Evolutionary conservation across 2,888 invertebrate genomes (phyloP).

Genomic region (Protodeltote pygarga): DNA sequence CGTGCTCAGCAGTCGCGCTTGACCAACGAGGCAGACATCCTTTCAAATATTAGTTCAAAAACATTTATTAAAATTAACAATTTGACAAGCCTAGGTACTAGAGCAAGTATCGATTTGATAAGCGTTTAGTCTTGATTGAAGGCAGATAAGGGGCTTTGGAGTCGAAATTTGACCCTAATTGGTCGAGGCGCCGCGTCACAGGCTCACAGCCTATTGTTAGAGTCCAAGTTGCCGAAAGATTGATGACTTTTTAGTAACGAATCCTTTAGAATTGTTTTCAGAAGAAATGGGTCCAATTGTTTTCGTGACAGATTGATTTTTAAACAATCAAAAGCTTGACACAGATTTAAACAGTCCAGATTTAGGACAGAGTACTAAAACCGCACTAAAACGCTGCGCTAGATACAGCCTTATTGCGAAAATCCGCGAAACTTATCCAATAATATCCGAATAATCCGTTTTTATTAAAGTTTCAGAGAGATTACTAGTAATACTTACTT

Average conservation of each 20-base stretch:
- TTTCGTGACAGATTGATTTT: constrained; percentile 23
- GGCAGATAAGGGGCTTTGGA: constrained; percentile 33
- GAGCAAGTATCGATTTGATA: constrained; percentile 22
- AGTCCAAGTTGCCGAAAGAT: constrained; percentile 29
- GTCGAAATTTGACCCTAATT: constrained; percentile 44
- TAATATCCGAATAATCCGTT: constrained; percentile 28
- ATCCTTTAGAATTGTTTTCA: constrained; percentile 35
- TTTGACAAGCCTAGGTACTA: neutral
- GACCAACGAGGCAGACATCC: no score
- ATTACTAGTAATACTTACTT: constrained; percentile 43
- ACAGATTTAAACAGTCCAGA: constrained; percentile 2
- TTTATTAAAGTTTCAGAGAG: constrained; percentile 33
- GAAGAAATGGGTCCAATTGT: constrained; percentile 35
- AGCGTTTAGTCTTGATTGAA: constrained; percentile 35
- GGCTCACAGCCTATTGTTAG: constrained; percentile 39
- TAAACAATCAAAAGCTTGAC: constrained; percentile 7
- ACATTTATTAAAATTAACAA: no score
- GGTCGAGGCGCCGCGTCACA: constrained; percentile 26
- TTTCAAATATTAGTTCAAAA: no score
- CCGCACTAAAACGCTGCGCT: no score
- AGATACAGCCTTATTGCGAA: constrained; percentile 26
- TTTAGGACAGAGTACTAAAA: no score
- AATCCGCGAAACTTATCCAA: constrained; percentile 28
- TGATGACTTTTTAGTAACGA: constrained; percentile 39
- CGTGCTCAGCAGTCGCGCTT: no score